Conservation (phyloP, 2,797 vertebrate genomes). For the Hippopotamyrus pictus region DNA sequence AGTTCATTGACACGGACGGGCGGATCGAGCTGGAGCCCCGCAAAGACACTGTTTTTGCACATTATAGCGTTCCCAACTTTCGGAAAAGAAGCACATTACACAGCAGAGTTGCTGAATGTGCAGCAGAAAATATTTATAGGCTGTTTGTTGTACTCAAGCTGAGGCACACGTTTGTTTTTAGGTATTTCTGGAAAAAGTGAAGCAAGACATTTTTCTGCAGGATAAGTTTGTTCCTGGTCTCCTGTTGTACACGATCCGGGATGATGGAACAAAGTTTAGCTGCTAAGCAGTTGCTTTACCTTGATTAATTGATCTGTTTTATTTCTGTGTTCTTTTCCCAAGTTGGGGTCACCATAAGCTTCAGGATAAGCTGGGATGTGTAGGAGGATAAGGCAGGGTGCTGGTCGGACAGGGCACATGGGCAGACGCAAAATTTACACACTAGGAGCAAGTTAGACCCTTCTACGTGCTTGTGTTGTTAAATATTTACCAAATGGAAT, state of each 20-base stretch:
- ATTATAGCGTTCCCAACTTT: neutral
- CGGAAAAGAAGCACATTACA: neutral
- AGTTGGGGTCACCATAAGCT: neutral
- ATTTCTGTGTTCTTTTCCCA: neutral
- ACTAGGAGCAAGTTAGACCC: neutral
- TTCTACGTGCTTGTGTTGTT: neutral
- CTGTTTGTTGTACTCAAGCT: neutral
- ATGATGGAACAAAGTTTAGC: neutral
- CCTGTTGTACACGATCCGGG: neutral
- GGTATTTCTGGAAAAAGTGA: neutral
- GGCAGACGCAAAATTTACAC: neutral
- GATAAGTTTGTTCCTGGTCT: neutral
- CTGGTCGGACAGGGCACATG: neutral
- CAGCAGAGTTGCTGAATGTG: neutral
- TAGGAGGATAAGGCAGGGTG: neutral
- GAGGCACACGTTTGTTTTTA: neutral
- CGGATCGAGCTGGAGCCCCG: neutral
- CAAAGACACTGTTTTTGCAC: neutral
- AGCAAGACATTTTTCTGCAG: conserved; percentile 7
- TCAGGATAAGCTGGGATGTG: neutral
- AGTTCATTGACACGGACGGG: neutral
- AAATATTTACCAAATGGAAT: conserved; percentile 1
- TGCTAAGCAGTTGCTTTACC: neutral
- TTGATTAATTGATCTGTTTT: neutral
- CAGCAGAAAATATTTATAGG: neutral